phyloP scores from a whole-genome alignment of 1,140 invertebrate species.

The Cyclina sinensis region DNA sequence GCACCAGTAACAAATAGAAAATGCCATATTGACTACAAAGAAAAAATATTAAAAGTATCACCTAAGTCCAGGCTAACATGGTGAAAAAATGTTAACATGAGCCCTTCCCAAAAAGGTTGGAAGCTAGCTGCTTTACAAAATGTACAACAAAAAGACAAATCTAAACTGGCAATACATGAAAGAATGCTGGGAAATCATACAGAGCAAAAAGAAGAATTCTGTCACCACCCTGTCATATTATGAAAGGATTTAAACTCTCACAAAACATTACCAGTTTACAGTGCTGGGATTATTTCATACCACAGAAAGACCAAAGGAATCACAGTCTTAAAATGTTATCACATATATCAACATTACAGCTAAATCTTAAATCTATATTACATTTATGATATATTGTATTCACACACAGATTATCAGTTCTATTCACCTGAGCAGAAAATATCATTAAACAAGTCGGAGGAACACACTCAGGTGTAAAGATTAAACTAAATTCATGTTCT shows the following conservation, averaged over 20 bases:
- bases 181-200: no score
- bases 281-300: neutral
- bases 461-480: neutral
- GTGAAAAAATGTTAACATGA: no score
- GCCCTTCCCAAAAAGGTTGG: no score
- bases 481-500: neutral
- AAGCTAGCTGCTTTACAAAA: no score
- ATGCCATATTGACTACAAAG: no score
- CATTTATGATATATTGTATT: constrained; percentile 22
- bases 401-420: constrained; percentile 13
- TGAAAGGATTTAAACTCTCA: neutral
- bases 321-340: constrained; percentile 15
- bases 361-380: constrained; percentile 8
- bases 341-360: neutral
- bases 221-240: no score
- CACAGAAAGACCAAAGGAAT: constrained; percentile 23
- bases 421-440: constrained; percentile 7
- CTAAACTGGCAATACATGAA: no score
- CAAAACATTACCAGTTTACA: constrained; percentile 21
- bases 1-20: no score
- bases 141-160: no score
- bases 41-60: no score
- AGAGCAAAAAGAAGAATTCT: no score
- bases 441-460: neutral
- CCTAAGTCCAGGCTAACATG: no score